Conservation (phyloP, 2,113 vertebrate species). For the Dinomys branickii region DNA sequence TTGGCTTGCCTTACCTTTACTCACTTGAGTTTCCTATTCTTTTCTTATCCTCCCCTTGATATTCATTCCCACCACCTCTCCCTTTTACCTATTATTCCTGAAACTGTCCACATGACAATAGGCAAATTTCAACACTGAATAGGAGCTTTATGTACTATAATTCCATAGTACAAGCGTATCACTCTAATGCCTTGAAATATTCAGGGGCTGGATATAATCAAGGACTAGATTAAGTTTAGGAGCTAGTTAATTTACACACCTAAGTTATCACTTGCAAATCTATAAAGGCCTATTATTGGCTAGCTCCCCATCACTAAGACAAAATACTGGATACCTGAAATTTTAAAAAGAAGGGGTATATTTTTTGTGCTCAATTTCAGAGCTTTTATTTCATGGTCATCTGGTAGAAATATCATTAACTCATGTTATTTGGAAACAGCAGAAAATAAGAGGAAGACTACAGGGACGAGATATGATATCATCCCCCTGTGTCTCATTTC, state of each 20-base stretch:
- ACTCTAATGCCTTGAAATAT: background rate
- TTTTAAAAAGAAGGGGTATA: background rate
- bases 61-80: background rate
- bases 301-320: background rate
- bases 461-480: background rate
- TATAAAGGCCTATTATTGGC: background rate
- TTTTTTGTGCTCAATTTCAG: background rate
- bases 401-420: background rate
- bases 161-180: background rate
- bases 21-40: background rate
- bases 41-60: background rate
- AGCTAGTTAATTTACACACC: background rate
- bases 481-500: background rate
- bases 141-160: background rate
- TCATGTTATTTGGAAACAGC: background rate
- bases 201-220: background rate
- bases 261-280: background rate
- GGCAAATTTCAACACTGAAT: background rate
- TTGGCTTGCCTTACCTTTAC: too few relatives aligned
- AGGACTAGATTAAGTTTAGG: background rate
- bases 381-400: background rate
- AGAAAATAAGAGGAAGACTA: too few relatives aligned
- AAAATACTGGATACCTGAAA: background rate
- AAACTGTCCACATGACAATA: background rate
- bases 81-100: background rate